Evolutionary conservation across 2,797 vertebrate genomes (phyloP).

Genomic region (Halcyon badia): DNA sequence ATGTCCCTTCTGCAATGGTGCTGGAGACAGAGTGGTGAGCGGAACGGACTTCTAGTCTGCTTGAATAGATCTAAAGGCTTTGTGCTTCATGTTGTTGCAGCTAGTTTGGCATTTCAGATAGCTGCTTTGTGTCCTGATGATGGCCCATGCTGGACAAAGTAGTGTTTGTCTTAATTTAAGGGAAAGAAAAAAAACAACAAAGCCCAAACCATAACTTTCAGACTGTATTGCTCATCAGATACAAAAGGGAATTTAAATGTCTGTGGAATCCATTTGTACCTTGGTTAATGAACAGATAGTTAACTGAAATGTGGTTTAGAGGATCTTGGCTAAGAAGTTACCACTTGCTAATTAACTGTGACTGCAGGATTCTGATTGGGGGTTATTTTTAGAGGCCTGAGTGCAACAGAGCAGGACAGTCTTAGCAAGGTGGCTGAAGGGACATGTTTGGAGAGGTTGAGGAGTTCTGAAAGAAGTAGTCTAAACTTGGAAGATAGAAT

Average conservation of each 20-base stretch:
- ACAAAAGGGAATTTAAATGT: not conserved
- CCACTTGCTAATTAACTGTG: not conserved
- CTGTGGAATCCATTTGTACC: not conserved
- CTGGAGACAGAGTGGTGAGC: not conserved
- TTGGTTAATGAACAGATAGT: not conserved
- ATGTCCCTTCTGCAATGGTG: not conserved
- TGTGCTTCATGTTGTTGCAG: not conserved
- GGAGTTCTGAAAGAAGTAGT: not conserved
- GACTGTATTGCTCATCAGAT: not conserved
- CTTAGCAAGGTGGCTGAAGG: not conserved
- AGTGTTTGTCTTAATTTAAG: not conserved
- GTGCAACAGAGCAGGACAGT: not conserved
- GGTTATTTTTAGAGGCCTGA: not conserved
- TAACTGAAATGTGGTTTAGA: not conserved
- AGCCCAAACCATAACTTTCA: not conserved
- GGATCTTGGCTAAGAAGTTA: not conserved
- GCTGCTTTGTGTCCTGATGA: not conserved
- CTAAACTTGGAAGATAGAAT: not conserved
- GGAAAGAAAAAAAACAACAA: not conserved
- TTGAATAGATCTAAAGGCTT: not conserved
- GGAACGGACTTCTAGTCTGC: not conserved
- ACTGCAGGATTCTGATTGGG: not conserved
- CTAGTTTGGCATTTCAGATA: not conserved
- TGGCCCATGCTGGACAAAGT: not conserved
- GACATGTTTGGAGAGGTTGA: not conserved